A percentile compares a stretch with the other conserved stretches of the same genome.
These are phyloP conservation scores for Ibidorhyncha struthersii DNA, from an alignment of 2,113 vertebrate genomes.

Conservation along the genomic window DNA sequence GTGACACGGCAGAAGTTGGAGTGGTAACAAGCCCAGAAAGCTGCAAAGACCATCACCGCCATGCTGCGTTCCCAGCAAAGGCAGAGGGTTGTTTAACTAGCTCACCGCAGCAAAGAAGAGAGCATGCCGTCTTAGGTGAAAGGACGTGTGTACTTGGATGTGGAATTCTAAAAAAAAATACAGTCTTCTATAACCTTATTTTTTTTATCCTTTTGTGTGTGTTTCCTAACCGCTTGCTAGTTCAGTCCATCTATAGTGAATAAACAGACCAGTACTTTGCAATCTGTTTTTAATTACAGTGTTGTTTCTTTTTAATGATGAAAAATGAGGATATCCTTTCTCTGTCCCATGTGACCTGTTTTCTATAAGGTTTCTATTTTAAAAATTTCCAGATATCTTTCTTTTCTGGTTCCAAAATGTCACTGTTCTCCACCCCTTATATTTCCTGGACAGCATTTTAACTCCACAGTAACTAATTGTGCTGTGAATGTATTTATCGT, in stretches of 20 bases:
- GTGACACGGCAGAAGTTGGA: neutral
- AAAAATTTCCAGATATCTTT: neutral
- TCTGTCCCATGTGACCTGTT: neutral
- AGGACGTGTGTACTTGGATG: neutral
- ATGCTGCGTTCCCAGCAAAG: neutral
- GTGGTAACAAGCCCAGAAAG: neutral
- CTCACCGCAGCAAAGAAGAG: neutral
- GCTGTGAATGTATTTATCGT: conserved; percentile 1
- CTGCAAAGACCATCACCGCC: conserved; percentile 9
- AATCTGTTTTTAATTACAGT: conserved; percentile 48
- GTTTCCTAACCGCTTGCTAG: conserved; percentile 4
- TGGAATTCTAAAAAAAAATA: neutral
- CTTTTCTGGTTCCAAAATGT: conserved; percentile 17
- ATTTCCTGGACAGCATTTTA: conserved; percentile 26
- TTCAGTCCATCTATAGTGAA: conserved; percentile 2
- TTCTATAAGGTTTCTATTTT: conserved; percentile 19
- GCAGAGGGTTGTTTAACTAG: neutral
- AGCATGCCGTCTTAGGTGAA: neutral
- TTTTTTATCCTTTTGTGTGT: neutral
- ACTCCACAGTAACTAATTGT: neutral
- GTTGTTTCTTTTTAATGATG: conserved; percentile 37
- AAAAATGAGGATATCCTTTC: conserved; percentile 50
- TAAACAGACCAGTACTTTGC: conserved; percentile 17
- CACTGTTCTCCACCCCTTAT: neutral
- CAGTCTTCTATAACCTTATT: neutral